Percentiles rank a stretch among this genome's conserved stretches.
phyloP scores from a whole-genome alignment of 2,797 vertebrate genomes.

The Poliocrania exsul region DNA sequence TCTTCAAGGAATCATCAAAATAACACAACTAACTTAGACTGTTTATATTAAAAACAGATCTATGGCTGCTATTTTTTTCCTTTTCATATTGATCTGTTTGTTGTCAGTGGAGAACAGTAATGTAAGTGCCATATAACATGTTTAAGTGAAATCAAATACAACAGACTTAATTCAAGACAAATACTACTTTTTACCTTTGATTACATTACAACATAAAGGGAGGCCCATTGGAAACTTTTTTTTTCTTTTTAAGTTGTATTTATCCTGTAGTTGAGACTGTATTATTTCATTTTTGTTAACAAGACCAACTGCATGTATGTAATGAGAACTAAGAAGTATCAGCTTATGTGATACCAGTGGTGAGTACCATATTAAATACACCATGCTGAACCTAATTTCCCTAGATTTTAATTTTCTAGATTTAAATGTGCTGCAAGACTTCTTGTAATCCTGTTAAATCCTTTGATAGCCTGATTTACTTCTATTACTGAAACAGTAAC shows the following conservation, averaged over 20 bases:
- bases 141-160: background rate
- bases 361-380: background rate
- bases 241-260: background rate
- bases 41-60: background rate
- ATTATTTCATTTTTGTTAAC: background rate
- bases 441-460: constrained; percentile 71
- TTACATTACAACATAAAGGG: background rate
- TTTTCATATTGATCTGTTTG: background rate
- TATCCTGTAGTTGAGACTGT: background rate
- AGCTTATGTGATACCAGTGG: background rate
- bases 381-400: constrained; percentile 61
- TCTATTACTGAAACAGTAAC: constrained; percentile 63
- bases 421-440: constrained; percentile 65
- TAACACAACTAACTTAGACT: background rate
- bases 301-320: background rate
- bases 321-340: background rate
- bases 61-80: rapidly evolving
- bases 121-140: background rate
- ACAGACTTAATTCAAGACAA: background rate
- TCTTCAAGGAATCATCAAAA: background rate
- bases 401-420: constrained; percentile 75
- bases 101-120: background rate
- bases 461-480: constrained; percentile 73
- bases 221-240: background rate
- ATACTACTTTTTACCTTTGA: background rate